A percentile compares a stretch with the other conserved stretches of the same genome.
Evolutionary conservation across 2,888 invertebrate genomes (phyloP).

Genomic region (Sesia apiformis): DNA sequence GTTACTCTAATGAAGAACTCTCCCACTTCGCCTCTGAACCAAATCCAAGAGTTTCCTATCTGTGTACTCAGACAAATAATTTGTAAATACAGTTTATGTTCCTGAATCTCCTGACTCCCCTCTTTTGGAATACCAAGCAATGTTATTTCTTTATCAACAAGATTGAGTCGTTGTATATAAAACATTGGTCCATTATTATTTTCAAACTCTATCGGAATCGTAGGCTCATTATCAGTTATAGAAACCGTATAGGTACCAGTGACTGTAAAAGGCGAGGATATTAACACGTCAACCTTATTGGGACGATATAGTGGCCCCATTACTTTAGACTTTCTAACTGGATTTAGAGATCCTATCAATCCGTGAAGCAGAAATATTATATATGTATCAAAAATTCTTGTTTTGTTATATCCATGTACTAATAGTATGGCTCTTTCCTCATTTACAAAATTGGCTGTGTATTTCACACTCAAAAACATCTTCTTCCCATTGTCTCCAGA

Average conservation of each 20-base stretch:
- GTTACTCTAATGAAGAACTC: conserved; percentile 57
- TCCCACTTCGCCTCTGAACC: conserved; percentile 52
- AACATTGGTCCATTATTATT: conserved; percentile 31
- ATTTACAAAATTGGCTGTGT: conserved; percentile 45
- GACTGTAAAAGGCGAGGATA: conserved; percentile 43
- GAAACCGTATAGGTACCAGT: conserved; percentile 29
- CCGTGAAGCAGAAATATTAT: conserved; percentile 48
- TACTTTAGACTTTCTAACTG: conserved; percentile 52
- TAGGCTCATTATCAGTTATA: conserved; percentile 50
- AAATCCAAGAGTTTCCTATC: conserved; percentile 51
- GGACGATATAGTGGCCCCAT: conserved; percentile 53
- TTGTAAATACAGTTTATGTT: conserved; percentile 49
- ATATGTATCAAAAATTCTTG: conserved; percentile 60
- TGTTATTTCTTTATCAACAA: conserved; percentile 47
- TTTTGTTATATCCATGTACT: conserved; percentile 60
- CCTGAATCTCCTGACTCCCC: conserved; percentile 29
- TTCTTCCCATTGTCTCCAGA: conserved; percentile 47
- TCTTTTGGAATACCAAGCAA: conserved; percentile 38
- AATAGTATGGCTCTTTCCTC: conserved; percentile 44
- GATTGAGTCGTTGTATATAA: conserved; percentile 41
- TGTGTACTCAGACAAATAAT: conserved; percentile 53
- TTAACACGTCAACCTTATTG: conserved; percentile 47
- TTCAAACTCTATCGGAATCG: conserved; percentile 36
- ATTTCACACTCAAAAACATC: conserved; percentile 48
- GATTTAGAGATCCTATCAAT: conserved; percentile 35